Conservation (phyloP, 2,113 vertebrate genomes). For the Brachyistius frenatus region DNA sequence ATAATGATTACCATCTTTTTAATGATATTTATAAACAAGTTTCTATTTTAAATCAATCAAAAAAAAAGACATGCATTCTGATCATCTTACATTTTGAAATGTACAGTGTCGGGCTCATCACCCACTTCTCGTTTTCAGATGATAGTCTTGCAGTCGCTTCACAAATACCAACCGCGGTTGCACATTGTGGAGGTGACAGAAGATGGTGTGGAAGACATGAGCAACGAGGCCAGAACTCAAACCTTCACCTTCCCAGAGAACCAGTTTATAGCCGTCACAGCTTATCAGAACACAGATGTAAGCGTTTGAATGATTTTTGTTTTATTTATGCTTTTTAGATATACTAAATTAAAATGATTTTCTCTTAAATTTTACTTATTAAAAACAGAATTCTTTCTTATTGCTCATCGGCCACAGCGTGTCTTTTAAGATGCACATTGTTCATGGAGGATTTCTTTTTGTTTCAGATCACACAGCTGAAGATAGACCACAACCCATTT, state of each 20-base stretch:
- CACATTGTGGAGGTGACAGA: constrained; percentile 98
- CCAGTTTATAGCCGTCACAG: constrained; percentile 98
- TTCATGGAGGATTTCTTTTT: background rate
- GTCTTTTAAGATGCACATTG: background rate
- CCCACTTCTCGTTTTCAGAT: constrained; percentile 84
- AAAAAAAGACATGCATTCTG: background rate
- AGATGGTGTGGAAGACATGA: constrained; percentile 96
- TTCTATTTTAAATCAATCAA: background rate
- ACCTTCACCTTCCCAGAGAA: constrained; percentile 98
- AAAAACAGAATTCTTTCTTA: background rate
- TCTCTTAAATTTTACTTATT: background rate
- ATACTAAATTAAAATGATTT: background rate
- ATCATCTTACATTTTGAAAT: background rate
- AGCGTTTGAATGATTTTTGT: constrained; percentile 52
- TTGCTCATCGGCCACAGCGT: background rate
- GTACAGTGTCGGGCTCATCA: background rate
- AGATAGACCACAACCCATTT: constrained; percentile 99
- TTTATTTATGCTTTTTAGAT: background rate
- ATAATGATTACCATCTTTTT: background rate
- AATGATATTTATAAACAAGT: background rate
- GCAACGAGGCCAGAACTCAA: constrained; percentile 94
- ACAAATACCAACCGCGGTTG: constrained; percentile 96
- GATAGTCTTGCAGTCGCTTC: constrained; percentile 97
- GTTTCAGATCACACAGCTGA: constrained; percentile 96
- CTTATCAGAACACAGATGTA: constrained; percentile 99